phyloP scores from a whole-genome alignment of 2,797 vertebrate species.

The Dendrocincla tyrannina region DNA sequence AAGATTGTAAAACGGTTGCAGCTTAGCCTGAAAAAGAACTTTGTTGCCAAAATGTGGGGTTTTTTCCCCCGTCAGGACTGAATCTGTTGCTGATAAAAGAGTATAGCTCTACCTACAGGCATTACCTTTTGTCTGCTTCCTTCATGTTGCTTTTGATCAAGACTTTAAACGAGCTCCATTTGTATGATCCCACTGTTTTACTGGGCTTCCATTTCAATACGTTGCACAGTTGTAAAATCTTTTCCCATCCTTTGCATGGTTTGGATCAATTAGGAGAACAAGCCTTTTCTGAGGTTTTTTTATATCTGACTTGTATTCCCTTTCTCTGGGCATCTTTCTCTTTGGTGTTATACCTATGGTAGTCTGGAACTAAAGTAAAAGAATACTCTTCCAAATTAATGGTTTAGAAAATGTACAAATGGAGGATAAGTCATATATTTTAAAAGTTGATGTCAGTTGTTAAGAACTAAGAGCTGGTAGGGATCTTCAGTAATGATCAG shows the following conservation, averaged over 20 bases:
- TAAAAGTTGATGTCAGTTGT: not conserved
- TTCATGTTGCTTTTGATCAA: not conserved
- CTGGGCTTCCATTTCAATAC: not conserved
- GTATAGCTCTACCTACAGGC: not conserved
- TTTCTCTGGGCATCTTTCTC: not conserved
- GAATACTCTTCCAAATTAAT: not conserved
- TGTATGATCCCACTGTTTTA: not conserved
- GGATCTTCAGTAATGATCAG: not conserved
- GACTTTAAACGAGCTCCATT: not conserved
- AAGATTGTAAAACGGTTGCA: not conserved
- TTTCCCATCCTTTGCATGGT: not conserved
- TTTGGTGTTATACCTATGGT: not conserved
- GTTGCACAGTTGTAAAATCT: not conserved
- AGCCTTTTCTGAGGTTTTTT: not conserved
- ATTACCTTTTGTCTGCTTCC: not conserved
- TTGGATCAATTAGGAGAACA: not conserved
- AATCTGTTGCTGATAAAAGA: not conserved
- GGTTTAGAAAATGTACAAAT: not conserved
- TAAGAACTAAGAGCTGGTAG: not conserved
- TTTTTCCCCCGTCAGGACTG: not conserved
- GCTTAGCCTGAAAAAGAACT: not conserved
- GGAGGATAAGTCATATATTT: not conserved
- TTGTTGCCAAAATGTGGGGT: not conserved
- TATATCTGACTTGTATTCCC: not conserved
- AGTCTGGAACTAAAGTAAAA: not conserved